Conservation (phyloP, 1,140 invertebrate species). For the Macrobrachium nipponense region DNA sequence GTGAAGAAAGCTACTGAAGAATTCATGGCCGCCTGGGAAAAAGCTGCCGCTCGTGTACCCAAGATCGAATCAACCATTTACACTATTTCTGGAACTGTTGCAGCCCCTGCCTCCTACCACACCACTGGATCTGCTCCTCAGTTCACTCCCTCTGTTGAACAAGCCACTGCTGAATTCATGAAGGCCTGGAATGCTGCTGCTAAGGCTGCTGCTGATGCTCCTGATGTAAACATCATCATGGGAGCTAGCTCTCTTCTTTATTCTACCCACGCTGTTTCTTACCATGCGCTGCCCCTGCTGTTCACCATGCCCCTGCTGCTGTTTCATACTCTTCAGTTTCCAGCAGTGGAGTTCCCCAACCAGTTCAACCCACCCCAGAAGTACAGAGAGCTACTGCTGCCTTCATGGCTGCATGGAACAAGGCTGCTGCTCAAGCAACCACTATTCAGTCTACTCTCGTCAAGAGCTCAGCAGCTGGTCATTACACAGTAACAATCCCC, state of each 20-base stretch:
- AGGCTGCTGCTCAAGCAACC: constrained; percentile 12
- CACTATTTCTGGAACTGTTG: background rate
- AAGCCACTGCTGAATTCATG: constrained; percentile 27
- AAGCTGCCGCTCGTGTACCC: too few relatives aligned
- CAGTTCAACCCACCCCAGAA: constrained; percentile 25
- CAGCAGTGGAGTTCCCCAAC: background rate
- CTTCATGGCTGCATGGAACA: constrained; percentile 43
- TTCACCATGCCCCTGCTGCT: background rate
- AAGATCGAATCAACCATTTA: background rate
- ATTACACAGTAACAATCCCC: background rate
- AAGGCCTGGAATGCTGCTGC: constrained; percentile 14
- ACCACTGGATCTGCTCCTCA: background rate
- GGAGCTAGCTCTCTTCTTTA: constrained; percentile 9
- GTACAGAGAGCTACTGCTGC: constrained; percentile 31
- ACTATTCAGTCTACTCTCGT: background rate
- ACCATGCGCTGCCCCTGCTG: background rate
- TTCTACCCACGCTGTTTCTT: too few relatives aligned
- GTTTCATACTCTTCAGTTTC: background rate
- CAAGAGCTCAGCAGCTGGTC: background rate
- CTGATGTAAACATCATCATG: constrained; percentile 46
- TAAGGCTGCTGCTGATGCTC: constrained; percentile 23
- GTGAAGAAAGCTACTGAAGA: too few relatives aligned
- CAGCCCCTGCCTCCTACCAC: background rate
- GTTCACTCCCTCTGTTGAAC: background rate
- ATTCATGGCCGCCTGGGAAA: too few relatives aligned